phyloP scores from a whole-genome alignment of 2,797 vertebrate genomes.

The Allobates femoralis region DNA sequence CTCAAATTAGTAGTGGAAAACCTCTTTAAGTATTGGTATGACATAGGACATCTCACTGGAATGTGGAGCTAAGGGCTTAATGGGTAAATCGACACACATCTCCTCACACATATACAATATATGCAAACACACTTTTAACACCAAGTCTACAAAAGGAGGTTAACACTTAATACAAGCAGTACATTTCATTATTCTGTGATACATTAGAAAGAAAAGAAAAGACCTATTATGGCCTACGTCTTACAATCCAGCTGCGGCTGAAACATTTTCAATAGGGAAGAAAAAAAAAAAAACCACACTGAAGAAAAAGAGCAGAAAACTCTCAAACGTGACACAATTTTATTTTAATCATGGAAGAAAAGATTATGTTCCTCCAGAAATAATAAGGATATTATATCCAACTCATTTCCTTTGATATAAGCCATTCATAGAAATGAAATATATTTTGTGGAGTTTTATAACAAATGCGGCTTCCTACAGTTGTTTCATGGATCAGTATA shows the following conservation, averaged over 20 bases:
- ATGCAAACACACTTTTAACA: not conserved
- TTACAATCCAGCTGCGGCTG: not conserved
- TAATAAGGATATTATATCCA: not conserved
- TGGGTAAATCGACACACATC: too few species aligned
- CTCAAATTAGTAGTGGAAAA: too few species aligned
- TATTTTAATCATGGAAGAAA: slow-evolving; percentile 1
- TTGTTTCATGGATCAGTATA: too few species aligned
- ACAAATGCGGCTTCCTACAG: not conserved
- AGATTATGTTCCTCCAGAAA: slow-evolving; percentile 2
- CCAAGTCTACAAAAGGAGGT: not conserved
- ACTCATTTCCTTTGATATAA: not conserved
- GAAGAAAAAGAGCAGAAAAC: not conserved
- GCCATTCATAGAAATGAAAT: not conserved
- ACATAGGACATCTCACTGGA: too few species aligned
- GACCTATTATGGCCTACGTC: not conserved
- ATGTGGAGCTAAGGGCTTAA: too few species aligned
- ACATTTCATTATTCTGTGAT: not conserved
- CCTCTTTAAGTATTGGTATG: too few species aligned
- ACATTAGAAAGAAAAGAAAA: not conserved
- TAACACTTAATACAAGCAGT: not conserved
- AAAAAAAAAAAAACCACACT: not conserved
- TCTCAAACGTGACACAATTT: slow-evolving; percentile 36
- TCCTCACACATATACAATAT: too few species aligned
- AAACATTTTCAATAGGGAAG: not conserved
- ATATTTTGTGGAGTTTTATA: not conserved